These are phyloP conservation scores for Agapornis canus DNA, from an alignment of 2,797 vertebrate species.

Conservation along the genomic window DNA sequence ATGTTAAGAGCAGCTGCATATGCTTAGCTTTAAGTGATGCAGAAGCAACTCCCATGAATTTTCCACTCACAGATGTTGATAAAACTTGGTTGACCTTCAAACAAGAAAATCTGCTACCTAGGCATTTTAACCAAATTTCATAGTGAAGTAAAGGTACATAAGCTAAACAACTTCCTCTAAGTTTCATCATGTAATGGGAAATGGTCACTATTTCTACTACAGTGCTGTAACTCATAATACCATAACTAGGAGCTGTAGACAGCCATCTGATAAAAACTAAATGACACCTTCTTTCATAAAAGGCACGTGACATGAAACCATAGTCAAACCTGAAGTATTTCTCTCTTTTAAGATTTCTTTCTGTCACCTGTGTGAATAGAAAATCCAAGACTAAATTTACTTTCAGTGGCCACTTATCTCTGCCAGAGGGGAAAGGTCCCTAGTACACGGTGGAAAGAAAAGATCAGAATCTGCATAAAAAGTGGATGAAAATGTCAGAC, in stretches of 20 bases:
- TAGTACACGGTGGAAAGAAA: not conserved
- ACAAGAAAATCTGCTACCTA: not conserved
- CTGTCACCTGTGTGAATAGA: not conserved
- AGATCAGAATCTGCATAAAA: not conserved
- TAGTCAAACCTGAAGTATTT: not conserved
- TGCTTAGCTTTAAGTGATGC: not conserved
- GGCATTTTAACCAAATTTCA: slow-evolving; percentile 55
- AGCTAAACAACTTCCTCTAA: not conserved
- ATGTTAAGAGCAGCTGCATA: not conserved
- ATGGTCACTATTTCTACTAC: not conserved
- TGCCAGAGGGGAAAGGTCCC: not conserved
- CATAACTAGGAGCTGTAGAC: not conserved
- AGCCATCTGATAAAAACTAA: not conserved
- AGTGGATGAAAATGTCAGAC: not conserved
- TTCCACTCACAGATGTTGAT: not conserved
- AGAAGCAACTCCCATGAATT: not conserved
- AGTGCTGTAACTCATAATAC: not conserved
- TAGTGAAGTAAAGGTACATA: slow-evolving; percentile 40
- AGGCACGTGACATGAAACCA: not conserved
- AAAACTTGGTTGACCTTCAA: not conserved
- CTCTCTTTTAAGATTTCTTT: not conserved
- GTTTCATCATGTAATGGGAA: slow-evolving; percentile 39
- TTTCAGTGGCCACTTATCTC: not conserved
- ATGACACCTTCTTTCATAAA: not conserved
- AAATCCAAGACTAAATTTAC: not conserved